Percentiles rank a stretch among this genome's conserved stretches.
phyloP scores from a whole-genome alignment of 1,140 invertebrate species.

The Hydropsyche tenuis region DNA sequence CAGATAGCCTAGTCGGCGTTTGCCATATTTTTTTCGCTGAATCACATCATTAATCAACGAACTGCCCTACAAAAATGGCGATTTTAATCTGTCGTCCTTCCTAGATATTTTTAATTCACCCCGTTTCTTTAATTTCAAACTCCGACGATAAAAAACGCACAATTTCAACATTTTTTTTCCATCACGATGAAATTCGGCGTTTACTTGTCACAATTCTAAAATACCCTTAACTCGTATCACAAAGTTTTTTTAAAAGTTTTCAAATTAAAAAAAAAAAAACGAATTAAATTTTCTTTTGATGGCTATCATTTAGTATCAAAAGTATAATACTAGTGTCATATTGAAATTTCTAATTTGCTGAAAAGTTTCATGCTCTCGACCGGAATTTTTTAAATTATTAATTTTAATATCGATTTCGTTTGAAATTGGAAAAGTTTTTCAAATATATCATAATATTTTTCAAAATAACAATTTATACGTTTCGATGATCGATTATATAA shows the following conservation, averaged over 20 bases:
- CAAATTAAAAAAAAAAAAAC: neutral
- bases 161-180: neutral
- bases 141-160: neutral
- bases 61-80: constrained; percentile 18
- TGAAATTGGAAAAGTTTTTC: too few relatives aligned
- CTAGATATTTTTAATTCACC: constrained; percentile 19
- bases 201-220: neutral
- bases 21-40: constrained; percentile 34
- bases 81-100: neutral
- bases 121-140: constrained; percentile 16
- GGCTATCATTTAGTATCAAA: too few relatives aligned
- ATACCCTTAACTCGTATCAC: neutral
- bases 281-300: neutral
- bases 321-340: too few relatives aligned
- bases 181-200: neutral
- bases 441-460: too few relatives aligned
- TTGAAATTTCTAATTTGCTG: too few relatives aligned
- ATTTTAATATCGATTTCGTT: too few relatives aligned
- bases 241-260: neutral
- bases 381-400: too few relatives aligned
- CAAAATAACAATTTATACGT: too few relatives aligned
- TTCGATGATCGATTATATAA: too few relatives aligned
- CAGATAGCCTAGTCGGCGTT: constrained; percentile 37
- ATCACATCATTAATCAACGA: constrained; percentile 39
- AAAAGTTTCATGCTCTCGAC: too few relatives aligned